Evolutionary conservation across 2,113 vertebrate species (phyloP), one percentile per base, ranked within the genome.

Genomic region (Menura novaehollandiae): DNA sequence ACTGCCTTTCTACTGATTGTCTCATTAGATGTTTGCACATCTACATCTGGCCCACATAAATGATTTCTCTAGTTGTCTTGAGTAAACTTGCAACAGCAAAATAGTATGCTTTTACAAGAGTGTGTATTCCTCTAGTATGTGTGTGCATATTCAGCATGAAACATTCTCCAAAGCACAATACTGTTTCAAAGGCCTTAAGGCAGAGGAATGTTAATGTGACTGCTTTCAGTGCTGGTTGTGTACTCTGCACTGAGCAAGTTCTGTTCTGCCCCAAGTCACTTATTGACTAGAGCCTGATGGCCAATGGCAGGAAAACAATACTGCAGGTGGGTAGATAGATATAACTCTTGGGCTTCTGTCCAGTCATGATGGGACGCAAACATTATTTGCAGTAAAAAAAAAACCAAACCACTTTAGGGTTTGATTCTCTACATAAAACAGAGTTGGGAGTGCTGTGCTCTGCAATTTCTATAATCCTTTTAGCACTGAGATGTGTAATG

Each of bases 391-490:
- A 75, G 67, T 68, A 64, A 47, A 47, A 74, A 56, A 52, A 37
- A 11, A 3, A 1, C 75, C 26, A 89, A 63, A 75, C 15, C 39
- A 32, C 32, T 93, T 86, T 44, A 67, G 56, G 59, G 66, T 82
- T 81, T 90, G 62, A 73, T 75, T 79, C 60, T 84, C 44, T 2
- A 1, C 66, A 77, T 68, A 78, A 87, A 94, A 78, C 19, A 60
- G 55, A 71, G 35, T 37, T 7, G 3, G 47, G 79, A 93, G 46
- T 88, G 88, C 85, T 94, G 64, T 67, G 68, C 39, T 75, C 56
- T 94, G 93, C 85, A 94, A n/a, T 89, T 96, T 81, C 76, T 95
- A 1, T 92, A 95, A 94, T 92, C 83, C 86, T 90, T 96, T 97
- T 93, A 95, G 83, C 88, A 92, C 83, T 92, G 83, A 95, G 76